phyloP scores from a whole-genome alignment of 2,888 invertebrate genomes.

The Oligia latruncula region DNA sequence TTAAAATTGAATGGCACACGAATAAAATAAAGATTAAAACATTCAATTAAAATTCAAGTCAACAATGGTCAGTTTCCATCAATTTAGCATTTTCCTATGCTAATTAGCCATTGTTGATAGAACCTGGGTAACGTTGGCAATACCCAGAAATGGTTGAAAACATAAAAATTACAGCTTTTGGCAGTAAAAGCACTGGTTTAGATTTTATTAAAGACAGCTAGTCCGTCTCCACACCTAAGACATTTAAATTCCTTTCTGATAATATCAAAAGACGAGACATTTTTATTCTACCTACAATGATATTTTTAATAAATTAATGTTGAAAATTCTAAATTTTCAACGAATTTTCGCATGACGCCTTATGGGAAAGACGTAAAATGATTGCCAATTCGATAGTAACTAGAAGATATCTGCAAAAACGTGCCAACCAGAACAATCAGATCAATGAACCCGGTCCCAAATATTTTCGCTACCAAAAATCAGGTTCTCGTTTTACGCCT shows the following conservation, averaged over 20 bases:
- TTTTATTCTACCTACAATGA: slow-evolving; percentile 38
- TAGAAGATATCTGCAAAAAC: neutral
- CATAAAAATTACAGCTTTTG: slow-evolving; percentile 10
- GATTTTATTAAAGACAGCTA: slow-evolving; percentile 15
- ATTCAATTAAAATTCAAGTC: neutral
- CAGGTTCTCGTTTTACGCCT: slow-evolving; percentile 22
- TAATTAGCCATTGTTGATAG: slow-evolving; percentile 9
- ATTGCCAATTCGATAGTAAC: neutral
- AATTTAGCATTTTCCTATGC: neutral
- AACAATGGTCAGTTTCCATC: neutral
- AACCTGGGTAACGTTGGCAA: slow-evolving; percentile 2
- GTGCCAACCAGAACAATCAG: neutral
- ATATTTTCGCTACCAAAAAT: neutral
- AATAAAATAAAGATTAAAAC: slow-evolving; percentile 30
- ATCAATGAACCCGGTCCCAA: neutral
- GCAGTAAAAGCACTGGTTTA: slow-evolving; percentile 28
- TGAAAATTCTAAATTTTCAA: slow-evolving; percentile 53
- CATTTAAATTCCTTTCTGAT: slow-evolving; percentile 39
- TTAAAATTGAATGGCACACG: slow-evolving; percentile 44
- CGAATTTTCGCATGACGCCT: slow-evolving; percentile 14
- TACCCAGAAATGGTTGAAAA: neutral
- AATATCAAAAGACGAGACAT: slow-evolving; percentile 38
- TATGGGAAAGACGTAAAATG: slow-evolving; percentile 34
- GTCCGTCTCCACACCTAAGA: slow-evolving; percentile 13
- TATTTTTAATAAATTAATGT: slow-evolving; percentile 29